These are phyloP conservation scores for Alloplasta piceator DNA, from an alignment of 2,888 invertebrate species.

Conservation along the genomic window DNA sequence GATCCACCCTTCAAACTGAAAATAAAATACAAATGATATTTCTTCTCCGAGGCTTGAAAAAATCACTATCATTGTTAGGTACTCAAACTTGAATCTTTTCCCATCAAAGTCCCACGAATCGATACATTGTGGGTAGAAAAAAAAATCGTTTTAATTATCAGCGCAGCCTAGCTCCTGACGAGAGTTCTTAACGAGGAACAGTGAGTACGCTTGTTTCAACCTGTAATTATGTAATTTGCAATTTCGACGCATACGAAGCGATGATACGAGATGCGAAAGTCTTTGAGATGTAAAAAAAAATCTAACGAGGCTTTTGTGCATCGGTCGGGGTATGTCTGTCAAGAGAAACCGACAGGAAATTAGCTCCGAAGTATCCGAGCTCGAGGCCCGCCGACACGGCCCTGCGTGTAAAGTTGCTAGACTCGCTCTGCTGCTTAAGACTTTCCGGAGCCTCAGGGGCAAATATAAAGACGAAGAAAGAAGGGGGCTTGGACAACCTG, in stretches of 20 bases:
- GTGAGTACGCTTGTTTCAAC: too few species aligned
- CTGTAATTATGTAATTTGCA: too few species aligned
- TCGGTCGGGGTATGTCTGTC: conserved; percentile 29
- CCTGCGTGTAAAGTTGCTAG: conserved; percentile 57
- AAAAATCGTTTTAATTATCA: too few species aligned
- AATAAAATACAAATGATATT: too few species aligned
- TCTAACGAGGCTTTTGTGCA: conserved; percentile 23
- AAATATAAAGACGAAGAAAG: neutral
- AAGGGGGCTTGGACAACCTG: conserved; percentile 52
- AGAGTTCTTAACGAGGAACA: too few species aligned
- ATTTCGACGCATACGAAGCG: conserved; percentile 4
- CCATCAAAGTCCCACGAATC: too few species aligned
- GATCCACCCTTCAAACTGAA: too few species aligned
- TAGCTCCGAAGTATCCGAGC: conserved; percentile 44
- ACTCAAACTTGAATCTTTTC: too few species aligned
- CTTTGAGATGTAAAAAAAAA: conserved; percentile 25
- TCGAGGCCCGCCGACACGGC: conserved; percentile 22
- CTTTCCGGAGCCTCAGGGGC: conserved; percentile 62
- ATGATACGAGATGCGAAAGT: neutral
- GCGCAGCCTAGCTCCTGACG: too few species aligned
- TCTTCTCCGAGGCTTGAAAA: too few species aligned
- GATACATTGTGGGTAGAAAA: too few species aligned
- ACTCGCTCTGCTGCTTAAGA: conserved; percentile 67
- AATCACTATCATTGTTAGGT: too few species aligned
- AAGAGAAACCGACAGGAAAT: conserved; percentile 58